Base-by-base conservation (phyloP, 1,140 invertebrate genomes). In the Nephila pilipes region DNA sequence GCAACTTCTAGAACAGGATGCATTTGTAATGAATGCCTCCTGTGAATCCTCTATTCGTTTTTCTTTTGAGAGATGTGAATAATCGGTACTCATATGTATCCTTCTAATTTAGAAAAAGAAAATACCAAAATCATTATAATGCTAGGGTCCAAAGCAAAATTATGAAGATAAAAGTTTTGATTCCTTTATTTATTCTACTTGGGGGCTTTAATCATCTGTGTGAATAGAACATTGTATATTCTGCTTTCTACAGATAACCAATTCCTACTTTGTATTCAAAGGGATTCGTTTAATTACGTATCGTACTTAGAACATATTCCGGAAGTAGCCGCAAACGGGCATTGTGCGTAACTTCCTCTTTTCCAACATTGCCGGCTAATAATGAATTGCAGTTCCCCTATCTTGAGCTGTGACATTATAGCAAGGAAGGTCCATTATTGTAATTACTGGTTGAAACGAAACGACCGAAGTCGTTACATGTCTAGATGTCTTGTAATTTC, bases 351-450 rank as follows among this genome's bases (percentile, higher is more conserved):
- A 46, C 63, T 88, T 75, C 85, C 87, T 69, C 87, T 58, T 46
- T 87, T 65, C 55, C 60, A 12, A 12, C 60, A 22, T 65, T 65
- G 60, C 79, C 32, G 46, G 83, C 46, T 16, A 58, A 58, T 87
- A 88, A 88, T 75, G 87, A 88, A 88, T 88, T 88, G 60, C 32
- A 25, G 20, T 60, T 60, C 87, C 55, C 46, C 63, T 75, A 46
- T 46, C 63, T 88, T 75, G 54, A 57, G 60, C 65, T 75, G 36
- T 88, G 87, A 88, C 87, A 75, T 88, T 57, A 75, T n/a, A 14
- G 87, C 87, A 75, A 12, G 60, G 85, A 58, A 87, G 63, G 60
- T 88, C 87, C 87, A 88, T 88, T 69, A 69, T 88, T 88, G 87
- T 88, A 88, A 88, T 88, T 88, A 88, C 87, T 46, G 54, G 38